Evolutionary conservation across 2,797 vertebrate genomes (phyloP).

Genomic region (Microcaecilia unicolor): DNA sequence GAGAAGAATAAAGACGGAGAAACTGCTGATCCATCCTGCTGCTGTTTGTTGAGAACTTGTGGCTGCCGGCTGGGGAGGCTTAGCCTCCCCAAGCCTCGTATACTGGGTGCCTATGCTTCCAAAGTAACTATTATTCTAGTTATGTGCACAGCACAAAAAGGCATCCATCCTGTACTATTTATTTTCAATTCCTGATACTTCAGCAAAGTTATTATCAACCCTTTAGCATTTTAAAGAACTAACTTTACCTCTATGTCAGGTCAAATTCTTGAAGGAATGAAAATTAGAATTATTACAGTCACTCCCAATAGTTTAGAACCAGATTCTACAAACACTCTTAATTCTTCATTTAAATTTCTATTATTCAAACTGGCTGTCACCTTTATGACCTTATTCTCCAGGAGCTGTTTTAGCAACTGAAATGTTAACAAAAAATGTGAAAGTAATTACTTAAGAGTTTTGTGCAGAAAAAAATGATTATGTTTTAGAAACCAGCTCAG

Average conservation of each 20-base stretch:
- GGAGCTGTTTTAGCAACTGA: constrained; percentile 16
- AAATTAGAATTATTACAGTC: constrained; percentile 32
- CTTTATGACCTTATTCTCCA: constrained; percentile 20
- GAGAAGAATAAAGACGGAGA: no score
- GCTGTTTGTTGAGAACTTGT: no score
- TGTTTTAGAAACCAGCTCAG: constrained; percentile 1
- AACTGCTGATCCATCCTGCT: no score
- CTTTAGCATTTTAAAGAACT: constrained; percentile 6
- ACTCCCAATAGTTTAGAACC: constrained; percentile 21
- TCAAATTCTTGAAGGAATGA: not conserved
- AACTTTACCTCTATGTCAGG: constrained; percentile 17
- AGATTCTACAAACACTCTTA: constrained; percentile 25
- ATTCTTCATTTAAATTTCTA: constrained; percentile 13
- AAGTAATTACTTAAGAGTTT: constrained; percentile 12
- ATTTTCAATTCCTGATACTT: no score
- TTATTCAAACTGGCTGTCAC: constrained; percentile 27
- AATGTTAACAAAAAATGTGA: constrained; percentile 12
- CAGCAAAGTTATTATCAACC: constrained; percentile 8
- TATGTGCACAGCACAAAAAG: no score
- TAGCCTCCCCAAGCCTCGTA: no score
- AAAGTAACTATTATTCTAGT: no score
- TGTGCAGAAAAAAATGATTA: constrained; percentile 6
- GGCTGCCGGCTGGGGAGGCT: no score
- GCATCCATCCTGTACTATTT: no score
- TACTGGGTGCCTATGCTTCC: no score